These are phyloP conservation scores for Tapirus terrestris DNA, from an alignment of 2,113 vertebrate genomes.

Conservation along the genomic window DNA sequence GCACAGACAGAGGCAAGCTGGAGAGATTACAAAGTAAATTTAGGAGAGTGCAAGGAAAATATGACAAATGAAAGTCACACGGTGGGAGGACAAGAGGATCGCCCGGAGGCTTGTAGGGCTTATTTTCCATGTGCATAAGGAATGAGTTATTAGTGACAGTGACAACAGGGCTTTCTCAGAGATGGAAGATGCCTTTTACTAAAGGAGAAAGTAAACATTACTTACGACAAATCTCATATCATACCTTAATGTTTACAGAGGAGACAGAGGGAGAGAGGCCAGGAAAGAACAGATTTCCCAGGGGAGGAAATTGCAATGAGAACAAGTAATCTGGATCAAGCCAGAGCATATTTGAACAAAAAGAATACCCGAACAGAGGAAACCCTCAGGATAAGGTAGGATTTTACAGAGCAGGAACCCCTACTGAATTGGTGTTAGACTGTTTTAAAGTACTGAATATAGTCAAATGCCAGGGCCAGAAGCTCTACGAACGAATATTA, in stretches of 20 bases:
- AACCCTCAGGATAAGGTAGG: background rate
- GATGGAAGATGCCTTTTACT: constrained; percentile 54
- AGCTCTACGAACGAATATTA: background rate
- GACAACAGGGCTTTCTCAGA: constrained; percentile 12
- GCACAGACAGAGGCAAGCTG: background rate
- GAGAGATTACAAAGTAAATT: constrained; percentile 41
- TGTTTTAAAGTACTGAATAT: constrained; percentile 13
- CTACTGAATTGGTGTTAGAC: background rate
- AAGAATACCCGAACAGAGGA: constrained; percentile 25
- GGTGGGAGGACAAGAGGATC: background rate
- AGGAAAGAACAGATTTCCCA: constrained; percentile 77
- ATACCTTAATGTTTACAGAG: constrained; percentile 75
- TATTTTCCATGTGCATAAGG: constrained; percentile 15
- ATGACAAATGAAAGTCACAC: background rate
- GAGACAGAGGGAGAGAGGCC: constrained; percentile 61
- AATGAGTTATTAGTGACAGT: constrained; percentile 40
- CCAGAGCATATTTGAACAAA: constrained; percentile 68
- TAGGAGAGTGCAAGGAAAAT: constrained; percentile 3
- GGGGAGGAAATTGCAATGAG: constrained; percentile 66
- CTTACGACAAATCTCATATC: constrained; percentile 66
- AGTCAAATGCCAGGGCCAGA: background rate
- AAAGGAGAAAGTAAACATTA: constrained; percentile 68
- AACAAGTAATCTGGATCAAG: constrained; percentile 70
- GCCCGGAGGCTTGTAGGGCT: background rate
- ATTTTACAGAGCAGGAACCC: constrained; percentile 9